A percentile compares a stretch with the other conserved stretches of the same genome.
These are phyloP conservation scores for Catotricha subobsoleta DNA, from an alignment of 2,888 invertebrate species.

Conservation along the genomic window DNA sequence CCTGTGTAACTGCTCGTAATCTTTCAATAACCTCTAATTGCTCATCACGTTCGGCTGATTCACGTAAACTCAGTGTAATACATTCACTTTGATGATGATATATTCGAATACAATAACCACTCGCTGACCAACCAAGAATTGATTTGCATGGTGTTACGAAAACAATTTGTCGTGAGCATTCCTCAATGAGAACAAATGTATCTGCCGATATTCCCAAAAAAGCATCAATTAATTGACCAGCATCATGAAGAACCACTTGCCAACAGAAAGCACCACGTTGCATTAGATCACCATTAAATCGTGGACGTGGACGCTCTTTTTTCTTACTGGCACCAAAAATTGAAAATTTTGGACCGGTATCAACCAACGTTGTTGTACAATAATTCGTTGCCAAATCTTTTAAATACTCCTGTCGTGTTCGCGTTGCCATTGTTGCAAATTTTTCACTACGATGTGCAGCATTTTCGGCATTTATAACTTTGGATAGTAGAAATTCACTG, in stretches of 20 bases:
- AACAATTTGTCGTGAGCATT: conserved; percentile 60
- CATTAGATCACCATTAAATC: conserved; percentile 52
- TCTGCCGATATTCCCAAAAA: conserved; percentile 76
- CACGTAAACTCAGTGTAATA: conserved; percentile 58
- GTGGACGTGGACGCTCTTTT: conserved; percentile 55
- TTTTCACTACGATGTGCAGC: conserved; percentile 92
- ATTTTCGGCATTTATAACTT: conserved; percentile 93
- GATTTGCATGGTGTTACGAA: conserved; percentile 71
- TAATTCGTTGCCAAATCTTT: conserved; percentile 81
- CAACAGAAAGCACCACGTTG: conserved; percentile 66
- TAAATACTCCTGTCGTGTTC: conserved; percentile 87
- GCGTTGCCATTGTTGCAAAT: conserved; percentile 90
- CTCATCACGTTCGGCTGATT: conserved; percentile 49
- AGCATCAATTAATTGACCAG: conserved; percentile 55
- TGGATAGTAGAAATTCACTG: conserved; percentile 84
- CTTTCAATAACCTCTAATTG: conserved; percentile 62
- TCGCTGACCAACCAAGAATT: conserved; percentile 44
- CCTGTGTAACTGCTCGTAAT: conserved; percentile 60
- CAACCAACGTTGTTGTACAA: conserved; percentile 61
- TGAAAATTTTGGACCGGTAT: conserved; percentile 68
- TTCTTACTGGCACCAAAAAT: conserved; percentile 49
- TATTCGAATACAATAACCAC: conserved; percentile 47
- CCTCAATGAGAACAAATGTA: conserved; percentile 72
- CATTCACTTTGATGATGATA: conserved; percentile 93
- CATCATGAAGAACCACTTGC: conserved; percentile 57